Base-by-base conservation (phyloP, 2,113 vertebrate species). In the Ariopsis seemanni region DNA sequence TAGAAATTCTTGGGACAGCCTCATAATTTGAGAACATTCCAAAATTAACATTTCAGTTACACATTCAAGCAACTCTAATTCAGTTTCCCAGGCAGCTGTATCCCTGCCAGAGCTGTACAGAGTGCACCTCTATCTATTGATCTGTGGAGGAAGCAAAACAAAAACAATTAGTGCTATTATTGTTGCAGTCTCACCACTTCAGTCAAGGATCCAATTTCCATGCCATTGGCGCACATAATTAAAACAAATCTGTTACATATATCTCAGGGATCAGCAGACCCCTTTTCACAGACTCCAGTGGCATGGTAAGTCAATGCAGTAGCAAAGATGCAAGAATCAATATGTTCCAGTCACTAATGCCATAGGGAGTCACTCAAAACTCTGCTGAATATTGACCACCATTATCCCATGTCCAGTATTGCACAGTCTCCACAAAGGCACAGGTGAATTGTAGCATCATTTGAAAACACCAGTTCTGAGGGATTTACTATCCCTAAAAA, bases 181-280 rank as follows among this genome's bases (percentile, higher is more conserved):
- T 92, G 92, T 92, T 93, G 91, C 84, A 89, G 93, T 92, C 93
- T 91, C 92, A 94, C 89, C 93, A 92, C 91, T 94, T 94, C 93
- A 95, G 92, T 93, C 93, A 92, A 93, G 90, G 92, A 95, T 95
- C 93, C 93, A 94, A 94, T 96, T 94, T 94, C 94, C 93, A 94
- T 93, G 92, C 92, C 91, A 93, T 94, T 93, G 94, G 93, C 95
- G 94, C 93, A 95, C 94, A 94, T 95, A 95, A 95, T 96, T 95
- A 94, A 95, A 95, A 95, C 94, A 95, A 95, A 95, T 95, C 94
- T 93, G 94, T 93, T 95, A 93, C 94, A 95, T 94, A 94, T 94
- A 94, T 94, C 94, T 93, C 89, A 91, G 92, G 90, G 92, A 94
- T 94, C 92, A 93, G 91, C 91, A 93, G 92, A 65, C 89, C 80